Base-by-base conservation (phyloP, 2,888 invertebrate species). In the Andricus quercusramuli region DNA sequence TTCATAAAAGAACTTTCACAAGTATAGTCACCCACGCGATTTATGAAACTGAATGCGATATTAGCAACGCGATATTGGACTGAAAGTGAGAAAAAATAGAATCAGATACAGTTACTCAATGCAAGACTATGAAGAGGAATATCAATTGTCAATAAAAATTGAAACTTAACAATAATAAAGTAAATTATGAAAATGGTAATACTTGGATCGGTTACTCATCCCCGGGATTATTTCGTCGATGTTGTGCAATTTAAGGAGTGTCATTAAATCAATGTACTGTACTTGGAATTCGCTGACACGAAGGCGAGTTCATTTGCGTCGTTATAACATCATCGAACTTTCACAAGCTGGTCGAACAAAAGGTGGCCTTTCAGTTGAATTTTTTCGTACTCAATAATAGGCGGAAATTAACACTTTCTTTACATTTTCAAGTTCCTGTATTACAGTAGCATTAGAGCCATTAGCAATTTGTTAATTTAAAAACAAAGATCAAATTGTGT, bases 251-350 rank as follows among this genome's bases (percentile, higher is more conserved):
- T 74, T 74, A 74, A 74, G 74, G 74, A 74, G 74, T 56, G 56
- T 74, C 74, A 74, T 74, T 74, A 56, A 74, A 74, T 74, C 51
- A 74, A 56, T 74, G 74, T 25, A 74, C 51, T 51, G 74, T 51
- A 74, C 74, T 74, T 56, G 74, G 74, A 74, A 74, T 74, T 74
- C 56, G 74, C 51, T 74, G 74, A 74, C 74, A 74, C 74, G 56
- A 56, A 74, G 74, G 74, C 13, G 56, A 74, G 56, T 74, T 74
- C 56, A 74, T 74, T 70, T 29, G 70, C 51, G 47, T 70, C 51
- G 44, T 25, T 70, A 51, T 74, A 74, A 56, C 70, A 74, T 74
- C 56, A 51, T 74, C 51, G 22, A 56, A 74, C 51, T 74, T 74
- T 74, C 51, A 74, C 74, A 74, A 74, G 74, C 74, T 74, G 51